phyloP scores from a whole-genome alignment of 2,113 vertebrate genomes.

The Marcusenius ussheri region DNA sequence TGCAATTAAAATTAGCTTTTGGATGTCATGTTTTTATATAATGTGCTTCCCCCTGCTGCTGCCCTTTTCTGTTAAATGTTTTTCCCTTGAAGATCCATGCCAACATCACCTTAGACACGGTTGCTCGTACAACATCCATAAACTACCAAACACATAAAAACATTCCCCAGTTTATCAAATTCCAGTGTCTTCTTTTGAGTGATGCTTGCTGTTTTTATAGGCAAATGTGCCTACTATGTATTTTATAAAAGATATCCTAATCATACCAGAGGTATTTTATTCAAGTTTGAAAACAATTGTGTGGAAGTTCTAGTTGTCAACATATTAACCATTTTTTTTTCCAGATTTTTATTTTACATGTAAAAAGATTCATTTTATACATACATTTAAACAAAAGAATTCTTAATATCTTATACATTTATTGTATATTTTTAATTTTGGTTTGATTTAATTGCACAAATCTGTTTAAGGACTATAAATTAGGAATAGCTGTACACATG shows the following conservation, averaged over 20 bases:
- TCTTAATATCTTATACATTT: neutral
- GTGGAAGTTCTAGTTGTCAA: neutral
- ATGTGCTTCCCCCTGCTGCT: neutral
- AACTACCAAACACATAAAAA: neutral
- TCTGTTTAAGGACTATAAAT: neutral
- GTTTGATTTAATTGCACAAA: neutral
- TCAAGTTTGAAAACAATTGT: neutral
- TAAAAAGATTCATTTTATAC: neutral
- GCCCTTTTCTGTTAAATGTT: neutral
- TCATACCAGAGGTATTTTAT: neutral
- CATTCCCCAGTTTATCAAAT: neutral
- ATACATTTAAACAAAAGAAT: neutral
- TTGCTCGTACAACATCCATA: neutral
- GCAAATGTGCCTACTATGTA: neutral
- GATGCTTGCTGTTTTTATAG: neutral
- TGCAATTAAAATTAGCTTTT: neutral
- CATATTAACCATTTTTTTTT: neutral
- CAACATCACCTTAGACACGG: neutral
- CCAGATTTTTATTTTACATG: neutral
- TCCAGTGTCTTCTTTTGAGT: neutral
- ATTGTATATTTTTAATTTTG: neutral
- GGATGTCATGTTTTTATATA: neutral
- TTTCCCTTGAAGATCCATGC: neutral
- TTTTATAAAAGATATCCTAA: neutral
- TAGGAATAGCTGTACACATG: neutral